These are phyloP conservation scores for Pantelozetes paolii DNA, from an alignment of 2,888 invertebrate species.

Conservation along the genomic window DNA sequence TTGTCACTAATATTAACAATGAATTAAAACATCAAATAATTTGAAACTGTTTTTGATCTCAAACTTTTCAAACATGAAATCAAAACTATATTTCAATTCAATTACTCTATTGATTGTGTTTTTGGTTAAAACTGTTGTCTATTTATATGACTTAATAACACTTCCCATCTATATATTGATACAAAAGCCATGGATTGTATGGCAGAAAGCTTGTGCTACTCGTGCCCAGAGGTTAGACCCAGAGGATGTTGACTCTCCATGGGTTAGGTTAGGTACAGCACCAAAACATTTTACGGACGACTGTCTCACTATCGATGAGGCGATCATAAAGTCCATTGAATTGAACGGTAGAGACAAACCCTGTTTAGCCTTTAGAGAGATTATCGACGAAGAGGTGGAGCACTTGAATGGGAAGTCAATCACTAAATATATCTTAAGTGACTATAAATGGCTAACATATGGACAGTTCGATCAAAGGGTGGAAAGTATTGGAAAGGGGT, in stretches of 20 bases:
- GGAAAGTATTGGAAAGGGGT: conserved; percentile 73
- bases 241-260: neutral
- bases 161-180: conserved; percentile 82
- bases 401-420: conserved; percentile 91
- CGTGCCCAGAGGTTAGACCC: conserved; percentile 30
- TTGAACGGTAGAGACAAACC: conserved; percentile 62
- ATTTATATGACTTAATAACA: conserved; percentile 83
- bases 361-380: conserved; percentile 82
- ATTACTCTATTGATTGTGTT: neutral
- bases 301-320: conserved; percentile 37
- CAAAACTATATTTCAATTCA: neutral
- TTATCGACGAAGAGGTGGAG: conserved; percentile 86
- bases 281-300: conserved; percentile 36
- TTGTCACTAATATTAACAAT: too few species aligned
- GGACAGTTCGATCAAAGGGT: conserved; percentile 70
- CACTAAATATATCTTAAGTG: conserved; percentile 82
- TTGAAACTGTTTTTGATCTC: too few species aligned
- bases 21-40: too few species aligned
- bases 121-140: conserved; percentile 51
- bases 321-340: conserved; percentile 8
- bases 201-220: conserved; percentile 1
- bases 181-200: conserved; percentile 75
- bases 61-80: neutral
- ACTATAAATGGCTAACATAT: conserved; percentile 84
- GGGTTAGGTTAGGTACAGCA: neutral